A percentile compares a stretch with the other conserved stretches of the same genome.
phyloP scores from a whole-genome alignment of 2,797 vertebrate genomes.

The Acrossocheilus wenchowensis region DNA sequence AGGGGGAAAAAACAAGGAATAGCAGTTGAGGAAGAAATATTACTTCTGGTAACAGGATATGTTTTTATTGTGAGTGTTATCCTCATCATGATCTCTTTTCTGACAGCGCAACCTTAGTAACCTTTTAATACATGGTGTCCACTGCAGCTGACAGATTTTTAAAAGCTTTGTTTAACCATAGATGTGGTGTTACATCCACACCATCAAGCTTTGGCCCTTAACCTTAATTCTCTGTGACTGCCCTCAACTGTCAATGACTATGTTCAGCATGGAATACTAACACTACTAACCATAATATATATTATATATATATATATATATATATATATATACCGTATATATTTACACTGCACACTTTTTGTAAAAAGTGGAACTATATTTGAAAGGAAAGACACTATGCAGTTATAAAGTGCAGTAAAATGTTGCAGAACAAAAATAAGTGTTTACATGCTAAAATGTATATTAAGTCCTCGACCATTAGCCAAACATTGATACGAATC shows the following conservation, averaged over 20 bases:
- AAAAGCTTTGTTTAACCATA: neutral
- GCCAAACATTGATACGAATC: neutral
- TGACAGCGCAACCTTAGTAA: neutral
- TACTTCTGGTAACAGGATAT: neutral
- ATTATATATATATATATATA: no score
- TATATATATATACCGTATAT: no score
- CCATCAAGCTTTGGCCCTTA: neutral
- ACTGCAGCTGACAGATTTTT: neutral
- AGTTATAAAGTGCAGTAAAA: neutral
- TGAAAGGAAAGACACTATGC: neutral
- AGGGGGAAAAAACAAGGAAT: neutral
- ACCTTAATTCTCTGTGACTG: slow-evolving; percentile 2
- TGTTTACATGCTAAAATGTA: neutral
- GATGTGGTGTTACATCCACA: neutral
- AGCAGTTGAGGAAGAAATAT: neutral
- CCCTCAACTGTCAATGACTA: neutral
- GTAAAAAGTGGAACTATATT: neutral
- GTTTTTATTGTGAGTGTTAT: neutral
- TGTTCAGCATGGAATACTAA: neutral
- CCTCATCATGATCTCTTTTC: neutral
- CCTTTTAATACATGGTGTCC: neutral
- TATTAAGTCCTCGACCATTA: neutral
- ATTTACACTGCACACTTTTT: neutral
- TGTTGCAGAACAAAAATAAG: neutral
- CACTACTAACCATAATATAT: neutral